A percentile compares a stretch with the other conserved stretches of the same genome.
Conservation (phyloP, 2,113 vertebrate species). For the Callorhinus ursinus region DNA sequence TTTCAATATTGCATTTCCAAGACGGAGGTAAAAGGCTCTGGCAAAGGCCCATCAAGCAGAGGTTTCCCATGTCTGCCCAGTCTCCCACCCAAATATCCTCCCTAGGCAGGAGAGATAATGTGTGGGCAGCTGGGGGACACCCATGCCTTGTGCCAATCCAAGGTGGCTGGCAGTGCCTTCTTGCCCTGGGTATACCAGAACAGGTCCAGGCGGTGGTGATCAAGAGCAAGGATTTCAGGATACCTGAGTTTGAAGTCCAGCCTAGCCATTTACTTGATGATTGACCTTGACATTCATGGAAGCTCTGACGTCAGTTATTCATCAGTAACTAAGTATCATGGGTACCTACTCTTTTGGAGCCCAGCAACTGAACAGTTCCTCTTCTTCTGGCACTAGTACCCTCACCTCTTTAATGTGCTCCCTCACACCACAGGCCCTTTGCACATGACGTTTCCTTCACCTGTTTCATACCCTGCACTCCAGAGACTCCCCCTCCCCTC, state of each 20-base stretch:
- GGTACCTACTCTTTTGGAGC: background rate
- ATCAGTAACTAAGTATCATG: background rate
- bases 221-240: background rate
- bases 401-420: background rate
- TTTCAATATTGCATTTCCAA: constrained; percentile 86
- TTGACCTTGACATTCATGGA: background rate
- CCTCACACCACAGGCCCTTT: background rate
- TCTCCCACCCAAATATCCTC: background rate
- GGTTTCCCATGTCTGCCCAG: background rate
- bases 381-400: too few species aligned
- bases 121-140: background rate
- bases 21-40: constrained; percentile 81
- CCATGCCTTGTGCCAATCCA: background rate
- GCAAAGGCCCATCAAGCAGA: constrained; percentile 71
- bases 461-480: background rate
- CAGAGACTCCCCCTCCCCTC: background rate
- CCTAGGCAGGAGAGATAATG: background rate
- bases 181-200: too few species aligned
- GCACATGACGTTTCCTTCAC: background rate
- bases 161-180: background rate
- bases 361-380: too few species aligned
- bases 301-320: background rate
- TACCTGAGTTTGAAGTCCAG: background rate
- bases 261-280: background rate
- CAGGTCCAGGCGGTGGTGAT: accelerated